phyloP scores from a whole-genome alignment of 2,888 invertebrate genomes.

The Parnassius glacialis region DNA sequence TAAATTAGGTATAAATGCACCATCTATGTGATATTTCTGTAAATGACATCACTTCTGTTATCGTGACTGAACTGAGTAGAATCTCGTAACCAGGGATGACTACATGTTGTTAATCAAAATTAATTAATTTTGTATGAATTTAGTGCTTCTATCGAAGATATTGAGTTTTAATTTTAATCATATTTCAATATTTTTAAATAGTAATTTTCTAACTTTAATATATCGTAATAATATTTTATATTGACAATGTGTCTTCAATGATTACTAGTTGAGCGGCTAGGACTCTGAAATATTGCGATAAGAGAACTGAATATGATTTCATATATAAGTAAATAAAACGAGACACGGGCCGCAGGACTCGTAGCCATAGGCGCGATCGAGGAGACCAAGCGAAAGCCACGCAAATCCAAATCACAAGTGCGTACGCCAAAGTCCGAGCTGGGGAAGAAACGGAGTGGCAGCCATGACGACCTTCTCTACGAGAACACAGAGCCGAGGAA shows the following conservation, averaged over 20 bases:
- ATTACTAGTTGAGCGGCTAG: neutral
- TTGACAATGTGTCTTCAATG: neutral
- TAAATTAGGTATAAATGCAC: no score
- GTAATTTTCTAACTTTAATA: no score
- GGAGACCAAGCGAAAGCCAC: slow-evolving; percentile 39
- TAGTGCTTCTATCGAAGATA: no score
- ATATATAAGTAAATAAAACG: slow-evolving; percentile 28
- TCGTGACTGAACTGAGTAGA: no score
- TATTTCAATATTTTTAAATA: no score
- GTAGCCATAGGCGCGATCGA: slow-evolving; percentile 33
- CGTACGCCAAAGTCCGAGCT: slow-evolving; percentile 38
- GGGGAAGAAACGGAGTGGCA: slow-evolving; percentile 59
- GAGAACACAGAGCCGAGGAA: slow-evolving; percentile 49
- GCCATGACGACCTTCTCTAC: slow-evolving; percentile 63
- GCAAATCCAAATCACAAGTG: slow-evolving; percentile 46
- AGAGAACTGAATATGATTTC: neutral
- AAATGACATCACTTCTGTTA: no score
- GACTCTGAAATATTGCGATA: neutral
- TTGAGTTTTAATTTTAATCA: no score
- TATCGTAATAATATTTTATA: neutral
- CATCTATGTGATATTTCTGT: no score
- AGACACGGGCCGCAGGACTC: slow-evolving; percentile 30
- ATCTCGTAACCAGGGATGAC: no score
- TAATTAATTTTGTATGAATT: no score
- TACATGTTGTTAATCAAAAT: no score